Conservation (phyloP, 2,113 vertebrate genomes). For the Origma solitaria region DNA sequence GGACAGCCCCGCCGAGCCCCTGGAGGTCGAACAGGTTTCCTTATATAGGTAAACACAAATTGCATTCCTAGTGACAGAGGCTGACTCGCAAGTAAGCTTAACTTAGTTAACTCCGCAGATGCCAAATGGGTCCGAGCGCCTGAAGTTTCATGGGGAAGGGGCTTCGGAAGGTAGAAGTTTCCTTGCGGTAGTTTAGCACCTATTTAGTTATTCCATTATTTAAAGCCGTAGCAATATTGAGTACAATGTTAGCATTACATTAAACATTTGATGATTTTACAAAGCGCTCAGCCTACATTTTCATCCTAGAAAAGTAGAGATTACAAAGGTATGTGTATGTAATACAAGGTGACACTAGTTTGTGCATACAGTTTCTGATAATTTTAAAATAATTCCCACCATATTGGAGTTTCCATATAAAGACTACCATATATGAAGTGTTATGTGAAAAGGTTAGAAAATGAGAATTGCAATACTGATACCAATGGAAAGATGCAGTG, state of each 20-base stretch:
- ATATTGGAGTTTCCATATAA: background rate
- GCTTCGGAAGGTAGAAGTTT: background rate
- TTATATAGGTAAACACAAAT: constrained; percentile 79
- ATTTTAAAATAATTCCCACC: background rate
- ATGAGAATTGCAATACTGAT: background rate
- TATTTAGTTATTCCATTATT: background rate
- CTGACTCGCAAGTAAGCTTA: constrained; percentile 49
- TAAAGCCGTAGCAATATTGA: background rate
- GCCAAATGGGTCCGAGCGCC: background rate
- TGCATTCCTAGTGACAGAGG: constrained; percentile 66
- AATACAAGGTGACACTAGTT: background rate
- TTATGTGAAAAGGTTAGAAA: background rate
- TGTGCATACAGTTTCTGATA: rapidly evolving
- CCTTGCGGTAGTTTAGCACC: background rate
- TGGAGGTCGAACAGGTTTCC: constrained; percentile 70
- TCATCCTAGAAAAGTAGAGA: background rate
- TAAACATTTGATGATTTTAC: rapidly evolving
- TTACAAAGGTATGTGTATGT: background rate
- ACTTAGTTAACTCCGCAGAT: constrained; percentile 68
- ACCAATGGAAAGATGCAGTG: background rate
- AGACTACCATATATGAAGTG: background rate
- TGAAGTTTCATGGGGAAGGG: background rate
- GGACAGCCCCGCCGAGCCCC: constrained; percentile 48
- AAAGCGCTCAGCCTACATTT: background rate
- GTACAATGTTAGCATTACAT: background rate